Evolutionary conservation across 2,888 invertebrate species (phyloP).

Genomic region (Muscina levida): DNA sequence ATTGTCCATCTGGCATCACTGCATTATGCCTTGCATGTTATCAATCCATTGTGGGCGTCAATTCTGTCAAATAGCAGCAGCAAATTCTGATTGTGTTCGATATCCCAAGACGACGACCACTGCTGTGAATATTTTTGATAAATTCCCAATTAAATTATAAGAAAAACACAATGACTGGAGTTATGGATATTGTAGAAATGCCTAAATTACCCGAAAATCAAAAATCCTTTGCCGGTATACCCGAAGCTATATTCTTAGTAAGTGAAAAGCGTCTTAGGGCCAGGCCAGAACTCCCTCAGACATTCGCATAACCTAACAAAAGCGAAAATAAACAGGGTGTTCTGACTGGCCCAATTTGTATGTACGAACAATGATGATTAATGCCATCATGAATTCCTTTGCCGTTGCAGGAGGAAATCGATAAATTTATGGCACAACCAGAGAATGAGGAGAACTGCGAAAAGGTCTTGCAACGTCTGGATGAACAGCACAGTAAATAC

Average conservation of each 20-base stretch:
- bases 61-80: slow-evolving; percentile 22
- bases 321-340: slow-evolving; percentile 52
- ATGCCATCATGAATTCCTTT: not conserved
- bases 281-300: slow-evolving; percentile 18
- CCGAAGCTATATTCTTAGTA: slow-evolving; percentile 93
- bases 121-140: slow-evolving; percentile 66
- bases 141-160: slow-evolving; percentile 62
- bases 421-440: slow-evolving; percentile 91
- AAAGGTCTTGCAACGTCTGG: slow-evolving; percentile 90
- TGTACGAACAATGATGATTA: slow-evolving; percentile 36
- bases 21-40: not conserved
- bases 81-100: slow-evolving; percentile 46
- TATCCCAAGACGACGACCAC: slow-evolving; percentile 49
- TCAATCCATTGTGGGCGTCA: not conserved
- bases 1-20: not conserved
- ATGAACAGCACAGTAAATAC: slow-evolving; percentile 97
- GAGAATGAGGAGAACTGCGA: slow-evolving; percentile 92
- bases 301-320: slow-evolving; percentile 64
- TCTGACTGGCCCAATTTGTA: slow-evolving; percentile 24
- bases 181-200: slow-evolving; percentile 78
- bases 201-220: slow-evolving; percentile 79
- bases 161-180: slow-evolving; percentile 74
- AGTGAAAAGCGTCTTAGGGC: slow-evolving; percentile 76
- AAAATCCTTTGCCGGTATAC: slow-evolving; percentile 89
- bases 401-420: slow-evolving; percentile 91